Evolutionary conservation across 2,797 vertebrate species (phyloP).

Genomic region (Myotis pilosus): DNA sequence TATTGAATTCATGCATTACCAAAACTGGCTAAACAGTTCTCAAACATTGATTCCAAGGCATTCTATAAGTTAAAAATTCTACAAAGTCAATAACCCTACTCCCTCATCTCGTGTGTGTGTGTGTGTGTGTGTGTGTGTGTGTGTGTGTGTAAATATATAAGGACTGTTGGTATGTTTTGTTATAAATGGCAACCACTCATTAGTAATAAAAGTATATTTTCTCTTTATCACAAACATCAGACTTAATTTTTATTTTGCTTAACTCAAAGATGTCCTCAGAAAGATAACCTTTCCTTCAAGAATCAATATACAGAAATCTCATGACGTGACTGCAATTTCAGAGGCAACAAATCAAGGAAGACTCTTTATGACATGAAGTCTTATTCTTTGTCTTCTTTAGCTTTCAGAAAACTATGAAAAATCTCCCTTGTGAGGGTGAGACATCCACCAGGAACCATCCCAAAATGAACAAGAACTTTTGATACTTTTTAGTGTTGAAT

Average conservation of each 20-base stretch:
- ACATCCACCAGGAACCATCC: background rate
- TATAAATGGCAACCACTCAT: background rate
- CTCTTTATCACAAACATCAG: background rate
- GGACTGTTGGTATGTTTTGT: background rate
- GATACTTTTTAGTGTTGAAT: background rate
- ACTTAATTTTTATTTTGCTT: constrained; percentile 13
- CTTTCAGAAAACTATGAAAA: background rate
- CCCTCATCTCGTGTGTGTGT: background rate
- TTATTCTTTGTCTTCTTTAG: background rate
- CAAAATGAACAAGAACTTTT: background rate
- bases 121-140: background rate
- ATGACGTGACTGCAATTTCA: background rate
- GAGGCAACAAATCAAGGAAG: background rate
- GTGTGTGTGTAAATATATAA: background rate
- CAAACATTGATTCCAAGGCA: background rate
- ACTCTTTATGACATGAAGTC: background rate
- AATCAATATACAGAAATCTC: background rate
- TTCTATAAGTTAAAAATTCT: background rate
- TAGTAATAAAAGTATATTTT: constrained; percentile 1
- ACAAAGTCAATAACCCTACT: background rate
- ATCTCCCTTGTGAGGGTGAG: background rate
- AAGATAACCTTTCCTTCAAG: background rate
- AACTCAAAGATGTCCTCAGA: background rate
- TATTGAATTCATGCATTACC: background rate
- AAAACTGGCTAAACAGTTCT: background rate